A percentile compares a stretch with the other conserved stretches of the same genome.
Evolutionary conservation across 2,888 invertebrate genomes (phyloP).

Genomic region (Aspidiotus destructor): DNA sequence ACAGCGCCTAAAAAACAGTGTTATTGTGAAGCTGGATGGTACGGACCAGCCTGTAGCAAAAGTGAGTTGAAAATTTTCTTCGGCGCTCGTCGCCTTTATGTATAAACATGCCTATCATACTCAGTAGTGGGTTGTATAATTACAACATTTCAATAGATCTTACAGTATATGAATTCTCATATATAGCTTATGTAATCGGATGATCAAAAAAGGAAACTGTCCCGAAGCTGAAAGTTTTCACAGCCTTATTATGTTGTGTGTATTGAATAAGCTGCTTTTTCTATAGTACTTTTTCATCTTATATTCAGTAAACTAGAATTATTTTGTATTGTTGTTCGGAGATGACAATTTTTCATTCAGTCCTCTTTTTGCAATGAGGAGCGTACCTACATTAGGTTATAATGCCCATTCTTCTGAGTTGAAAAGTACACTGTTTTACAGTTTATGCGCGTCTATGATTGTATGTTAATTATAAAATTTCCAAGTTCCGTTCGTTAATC

Average conservation of each 20-base stretch:
- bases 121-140: conserved; percentile 8
- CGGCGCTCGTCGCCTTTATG: not conserved
- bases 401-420: no score
- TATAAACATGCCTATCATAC: not conserved
- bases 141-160: not conserved
- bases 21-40: conserved; percentile 83
- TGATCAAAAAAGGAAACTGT: conserved; percentile 7
- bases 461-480: conserved; percentile 24
- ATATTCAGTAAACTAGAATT: not conserved
- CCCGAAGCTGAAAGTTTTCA: conserved; percentile 10
- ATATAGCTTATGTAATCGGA: conserved; percentile 1
- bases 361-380: not conserved
- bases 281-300: conserved; percentile 8
- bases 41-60: conserved; percentile 72
- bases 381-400: not conserved
- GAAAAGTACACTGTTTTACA: not conserved
- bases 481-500: not conserved
- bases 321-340: conserved; percentile 16
- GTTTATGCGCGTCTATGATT: conserved; percentile 7
- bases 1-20: conserved; percentile 74
- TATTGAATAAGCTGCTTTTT: conserved; percentile 21
- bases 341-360: conserved; percentile 12
- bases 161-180: not conserved
- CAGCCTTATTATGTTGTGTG: not conserved
- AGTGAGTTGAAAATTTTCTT: conserved; percentile 44